Conservation (phyloP, 2,113 vertebrate genomes). For the Eublepharis macularius region DNA sequence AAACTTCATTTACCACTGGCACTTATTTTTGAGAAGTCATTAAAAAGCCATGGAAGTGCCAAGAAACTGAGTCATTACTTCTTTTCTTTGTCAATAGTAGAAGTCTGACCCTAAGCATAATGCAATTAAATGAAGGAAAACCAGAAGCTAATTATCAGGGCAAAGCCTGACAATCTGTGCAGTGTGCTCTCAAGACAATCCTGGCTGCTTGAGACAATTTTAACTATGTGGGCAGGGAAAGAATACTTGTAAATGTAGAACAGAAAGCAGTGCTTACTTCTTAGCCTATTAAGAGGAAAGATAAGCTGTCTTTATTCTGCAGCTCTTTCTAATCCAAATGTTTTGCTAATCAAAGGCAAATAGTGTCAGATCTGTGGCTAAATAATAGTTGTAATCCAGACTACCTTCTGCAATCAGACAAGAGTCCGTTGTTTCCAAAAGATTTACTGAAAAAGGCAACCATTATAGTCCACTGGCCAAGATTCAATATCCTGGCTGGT, state of each 20-base stretch:
- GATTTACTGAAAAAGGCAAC: too few species aligned
- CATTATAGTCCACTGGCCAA: too few species aligned
- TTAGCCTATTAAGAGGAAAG: neutral
- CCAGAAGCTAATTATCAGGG: slow-evolving; percentile 2
- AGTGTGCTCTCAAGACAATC: slow-evolving; percentile 12
- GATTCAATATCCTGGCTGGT: too few species aligned
- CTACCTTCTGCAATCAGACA: too few species aligned
- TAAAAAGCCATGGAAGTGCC: slow-evolving; percentile 14
- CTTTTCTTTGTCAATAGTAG: slow-evolving; percentile 15
- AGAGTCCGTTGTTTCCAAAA: too few species aligned
- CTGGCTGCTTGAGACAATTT: slow-evolving; percentile 7
- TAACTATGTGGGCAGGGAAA: neutral
- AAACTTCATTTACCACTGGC: slow-evolving; percentile 1
- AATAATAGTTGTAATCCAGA: too few species aligned
- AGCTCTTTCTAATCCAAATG: neutral
- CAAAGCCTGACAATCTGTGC: neutral
- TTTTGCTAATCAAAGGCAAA: neutral
- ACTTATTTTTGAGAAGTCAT: slow-evolving; percentile 23
- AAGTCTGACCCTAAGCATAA: slow-evolving; percentile 21
- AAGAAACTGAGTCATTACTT: slow-evolving; percentile 21
- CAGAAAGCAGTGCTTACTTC: neutral
- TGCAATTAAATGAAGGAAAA: slow-evolving; percentile 16
- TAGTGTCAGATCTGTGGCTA: too few species aligned
- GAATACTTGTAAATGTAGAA: neutral
- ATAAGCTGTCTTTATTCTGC: rapidly evolving